phyloP scores from a whole-genome alignment of 2,888 invertebrate genomes.

The Eueremaeus valkanovi region DNA sequence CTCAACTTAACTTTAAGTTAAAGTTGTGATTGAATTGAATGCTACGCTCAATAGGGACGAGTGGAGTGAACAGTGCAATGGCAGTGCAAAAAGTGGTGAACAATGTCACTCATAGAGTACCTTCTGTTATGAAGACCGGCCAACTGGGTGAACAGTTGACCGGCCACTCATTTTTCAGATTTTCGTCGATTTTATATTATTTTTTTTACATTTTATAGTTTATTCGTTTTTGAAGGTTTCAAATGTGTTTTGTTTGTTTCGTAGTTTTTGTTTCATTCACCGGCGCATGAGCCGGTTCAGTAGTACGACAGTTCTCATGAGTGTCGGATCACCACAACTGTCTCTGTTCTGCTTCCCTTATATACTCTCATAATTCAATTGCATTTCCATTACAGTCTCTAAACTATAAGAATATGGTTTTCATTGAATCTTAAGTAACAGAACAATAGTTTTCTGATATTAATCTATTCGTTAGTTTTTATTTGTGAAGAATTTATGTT shows the following conservation, averaged over 20 bases:
- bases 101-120: constrained; percentile 32
- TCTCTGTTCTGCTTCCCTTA: background rate
- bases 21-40: too few relatives aligned
- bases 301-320: constrained; percentile 7
- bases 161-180: constrained; percentile 20
- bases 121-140: constrained; percentile 24
- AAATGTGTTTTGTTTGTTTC: background rate
- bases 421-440: too few relatives aligned
- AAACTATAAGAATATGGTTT: too few relatives aligned
- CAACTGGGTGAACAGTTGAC: background rate
- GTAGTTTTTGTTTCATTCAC: background rate
- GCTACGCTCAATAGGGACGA: too few relatives aligned
- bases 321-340: constrained; percentile 18
- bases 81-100: constrained; percentile 29
- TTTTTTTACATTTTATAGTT: constrained; percentile 23
- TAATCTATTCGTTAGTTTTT: too few relatives aligned
- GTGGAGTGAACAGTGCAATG: background rate
- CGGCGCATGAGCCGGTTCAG: background rate
- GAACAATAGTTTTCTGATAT: too few relatives aligned
- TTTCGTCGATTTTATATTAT: constrained; percentile 14
- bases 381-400: background rate
- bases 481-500: too few relatives aligned
- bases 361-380: background rate
- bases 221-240: constrained; percentile 7
- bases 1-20: too few relatives aligned